These are phyloP conservation scores for Aramus guarauna DNA, from an alignment of 2,113 vertebrate genomes.

Conservation along the genomic window DNA sequence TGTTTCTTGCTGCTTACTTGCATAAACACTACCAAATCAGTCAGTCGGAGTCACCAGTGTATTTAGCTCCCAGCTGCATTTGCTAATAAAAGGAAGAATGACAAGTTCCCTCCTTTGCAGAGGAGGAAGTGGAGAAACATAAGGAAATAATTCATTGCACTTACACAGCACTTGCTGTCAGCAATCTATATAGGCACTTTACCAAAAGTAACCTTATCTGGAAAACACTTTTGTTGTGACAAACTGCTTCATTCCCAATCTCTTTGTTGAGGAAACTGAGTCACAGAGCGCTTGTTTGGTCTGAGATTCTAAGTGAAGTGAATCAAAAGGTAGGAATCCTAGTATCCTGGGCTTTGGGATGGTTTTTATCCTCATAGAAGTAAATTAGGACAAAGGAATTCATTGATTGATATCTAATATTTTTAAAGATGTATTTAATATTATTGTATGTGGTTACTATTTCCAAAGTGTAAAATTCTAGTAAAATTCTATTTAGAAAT, in stretches of 20 bases:
- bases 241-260: not conserved
- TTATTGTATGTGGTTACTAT: not conserved
- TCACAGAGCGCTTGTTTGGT: not conserved
- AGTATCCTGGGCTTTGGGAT: not conserved
- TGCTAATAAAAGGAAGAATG: slow-evolving; percentile 19
- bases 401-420: not conserved
- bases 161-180: not conserved
- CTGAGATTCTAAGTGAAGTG: not conserved
- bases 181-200: not conserved
- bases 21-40: slow-evolving; percentile 39
- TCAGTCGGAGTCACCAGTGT: not conserved
- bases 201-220: not conserved
- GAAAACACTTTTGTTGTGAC: not conserved
- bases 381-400: not conserved
- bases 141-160: not conserved
- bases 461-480: not conserved
- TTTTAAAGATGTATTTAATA: not conserved
- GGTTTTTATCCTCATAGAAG: not conserved
- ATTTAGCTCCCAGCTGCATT: slow-evolving; percentile 25
- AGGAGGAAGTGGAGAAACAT: not conserved
- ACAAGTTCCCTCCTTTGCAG: not conserved
- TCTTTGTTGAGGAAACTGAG: not conserved
- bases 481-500: not conserved
- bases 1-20: slow-evolving; percentile 20
- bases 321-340: not conserved